Conservation (phyloP, 1,140 invertebrate species). For the Drosophila guanche region DNA sequence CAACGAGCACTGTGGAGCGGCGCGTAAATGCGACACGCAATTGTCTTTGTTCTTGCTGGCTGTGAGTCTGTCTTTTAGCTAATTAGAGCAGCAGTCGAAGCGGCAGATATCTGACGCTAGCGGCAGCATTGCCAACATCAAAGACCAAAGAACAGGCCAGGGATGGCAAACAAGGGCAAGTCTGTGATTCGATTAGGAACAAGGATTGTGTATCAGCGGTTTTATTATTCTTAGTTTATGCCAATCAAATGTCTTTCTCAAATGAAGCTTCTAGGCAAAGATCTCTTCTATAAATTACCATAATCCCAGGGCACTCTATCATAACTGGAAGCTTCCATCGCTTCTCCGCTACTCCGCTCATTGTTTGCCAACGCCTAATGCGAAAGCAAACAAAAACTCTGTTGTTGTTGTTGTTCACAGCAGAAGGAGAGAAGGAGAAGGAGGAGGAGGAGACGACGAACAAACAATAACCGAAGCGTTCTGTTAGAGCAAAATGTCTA, state of each 20-base stretch:
- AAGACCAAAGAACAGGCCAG: constrained; percentile 28
- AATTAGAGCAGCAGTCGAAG: constrained; percentile 59
- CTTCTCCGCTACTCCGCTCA: background rate
- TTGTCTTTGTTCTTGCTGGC: constrained; percentile 43
- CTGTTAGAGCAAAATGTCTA: constrained; percentile 61
- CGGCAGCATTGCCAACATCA: constrained; percentile 37
- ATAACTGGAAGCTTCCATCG: constrained; percentile 1
- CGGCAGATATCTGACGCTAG: constrained; percentile 5
- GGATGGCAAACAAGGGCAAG: constrained; percentile 31
- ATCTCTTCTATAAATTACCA: constrained; percentile 2
- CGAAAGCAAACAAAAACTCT: constrained; percentile 46
- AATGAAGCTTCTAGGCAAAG: background rate
- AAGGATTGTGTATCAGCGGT: no score
- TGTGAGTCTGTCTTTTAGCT: constrained; percentile 48
- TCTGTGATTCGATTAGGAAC: constrained; percentile 11
- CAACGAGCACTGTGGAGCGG: constrained; percentile 28
- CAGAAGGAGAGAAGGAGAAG: no score
- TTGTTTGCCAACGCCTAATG: constrained; percentile 39
- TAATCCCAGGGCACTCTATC: constrained; percentile 25
- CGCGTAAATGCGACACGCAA: constrained; percentile 59
- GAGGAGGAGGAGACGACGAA: constrained; percentile 10
- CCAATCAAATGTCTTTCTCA: no score
- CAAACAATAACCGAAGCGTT: constrained; percentile 48
- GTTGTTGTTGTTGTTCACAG: constrained; percentile 15
- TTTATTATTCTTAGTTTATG: no score